Evolutionary conservation across 2,888 invertebrate species (phyloP).

Genomic region (Tiliacea aurago): DNA sequence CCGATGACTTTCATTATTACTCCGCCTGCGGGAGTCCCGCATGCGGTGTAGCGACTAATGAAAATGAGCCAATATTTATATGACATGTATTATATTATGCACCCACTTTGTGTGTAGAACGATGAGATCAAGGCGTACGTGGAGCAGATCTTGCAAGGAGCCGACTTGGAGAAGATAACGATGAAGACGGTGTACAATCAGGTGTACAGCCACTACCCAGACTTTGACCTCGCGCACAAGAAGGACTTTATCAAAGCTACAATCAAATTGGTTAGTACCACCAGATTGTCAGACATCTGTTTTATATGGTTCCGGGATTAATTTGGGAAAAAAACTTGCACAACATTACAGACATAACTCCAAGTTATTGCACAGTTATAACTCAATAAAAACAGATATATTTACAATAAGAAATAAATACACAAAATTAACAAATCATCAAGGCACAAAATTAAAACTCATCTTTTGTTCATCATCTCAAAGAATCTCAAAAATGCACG

Average conservation of each 20-base stretch:
- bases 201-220: conserved; percentile 96
- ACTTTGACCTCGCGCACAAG: conserved; percentile 96
- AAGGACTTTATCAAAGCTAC: conserved; percentile 92
- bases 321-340: background rate
- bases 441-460: no score
- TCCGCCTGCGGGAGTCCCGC: no score
- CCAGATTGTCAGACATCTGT: background rate
- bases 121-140: background rate
- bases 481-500: no score
- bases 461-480: no score
- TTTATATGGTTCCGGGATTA: background rate
- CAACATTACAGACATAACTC: background rate
- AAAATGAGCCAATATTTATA: background rate
- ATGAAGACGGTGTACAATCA: conserved; percentile 94
- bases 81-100: background rate
- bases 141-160: background rate
- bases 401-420: no score
- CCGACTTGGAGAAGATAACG: background rate
- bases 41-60: no score
- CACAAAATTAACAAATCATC: no score
- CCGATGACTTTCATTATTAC: no score
- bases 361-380: background rate
- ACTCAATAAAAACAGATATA: background rate
- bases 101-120: background rate
- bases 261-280: background rate